Base-by-base conservation (phyloP, 2,797 vertebrate genomes). In the Discoglossus pictus region DNA sequence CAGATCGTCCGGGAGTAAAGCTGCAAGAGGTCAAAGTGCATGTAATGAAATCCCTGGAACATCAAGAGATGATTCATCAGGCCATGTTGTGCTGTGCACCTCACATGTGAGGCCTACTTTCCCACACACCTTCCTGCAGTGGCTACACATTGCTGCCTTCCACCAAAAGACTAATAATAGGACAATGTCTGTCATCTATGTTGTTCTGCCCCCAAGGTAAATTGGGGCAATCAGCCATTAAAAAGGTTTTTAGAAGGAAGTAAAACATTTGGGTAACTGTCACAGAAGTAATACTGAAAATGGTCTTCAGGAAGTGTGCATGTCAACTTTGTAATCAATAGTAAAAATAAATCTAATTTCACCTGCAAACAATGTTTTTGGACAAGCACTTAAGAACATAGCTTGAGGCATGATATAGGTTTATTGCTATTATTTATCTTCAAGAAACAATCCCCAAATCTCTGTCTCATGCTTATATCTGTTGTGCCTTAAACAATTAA, bases 1-100 rank as follows among this genome's bases (percentile, higher is more conserved):
- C 79, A 99, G 80, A 52, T 98, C 92, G 2, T 73, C 80, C 2
- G 92, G 89, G 80, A 98, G 86, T 15, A 50, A 80, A 43, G 84
- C 95, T 98, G 83, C 16, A 46, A 85, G 88, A 87, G 88, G 86
- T 83, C 86, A 89, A 77, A 87, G 86, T 74, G 80, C 85, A 87
- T 79, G 78, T 84, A 70, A 89, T 84, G 63, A 72, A 72, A 81
- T 50, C 24, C 78, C 66, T 54, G 61, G 7, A 1, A 65, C 74
- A 79, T 66, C 64, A 64, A 71, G 77, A 68, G 73, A 64, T 48
- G 18, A 72, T 47, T 77, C 64, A 75, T 69, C 20, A 3, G 0
- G 31, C 23, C 43, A 2, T 50, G 76, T 74, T 70, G 18, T 4
- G 50, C 61, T 59, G 74, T 76, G 79, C 53, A 75, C 64, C 65